Evolutionary conservation across 2,888 invertebrate species (phyloP), one percentile per base, ranked within the genome.

Genomic region (Synanthedon vespiformis): DNA sequence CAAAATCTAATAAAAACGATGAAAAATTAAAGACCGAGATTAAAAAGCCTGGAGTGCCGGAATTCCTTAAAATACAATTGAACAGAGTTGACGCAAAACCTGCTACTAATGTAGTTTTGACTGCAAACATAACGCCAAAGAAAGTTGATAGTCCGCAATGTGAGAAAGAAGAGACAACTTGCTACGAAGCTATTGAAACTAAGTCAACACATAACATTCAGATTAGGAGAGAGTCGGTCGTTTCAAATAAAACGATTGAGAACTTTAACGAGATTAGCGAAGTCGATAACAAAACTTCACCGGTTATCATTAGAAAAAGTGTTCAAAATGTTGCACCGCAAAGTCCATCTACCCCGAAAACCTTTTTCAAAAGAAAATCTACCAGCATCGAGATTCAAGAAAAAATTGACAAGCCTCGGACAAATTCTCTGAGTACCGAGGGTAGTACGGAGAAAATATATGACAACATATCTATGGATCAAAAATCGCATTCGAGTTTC

Each of bases 41-140:
- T 41, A 61, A 63, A 1, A 82, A 80, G 54, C 61, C 73, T 1
- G 77, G 79, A 48, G 82, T 92, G 12, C 92, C 93, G 0, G 92
- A 93, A 70, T 92, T 93, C 68, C 77, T 93, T 57, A 91, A 91
- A 64, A 91, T 92, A 54, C 92, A 93, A 70, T 66, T 93, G 49
- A 92, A 93, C 67, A 91, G 91, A 68, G 91, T 93, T 5, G 93
- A 93, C 62, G 80, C 87, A 10, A 89, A 89, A 61, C 89, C 91
- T 0, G 68, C 88, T 10, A 89, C 89, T 40, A 91, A 92, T 65
- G 87, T 93, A 40, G 91, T 93, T 51, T 77, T 92, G 58, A 89
- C 92, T 22, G 91, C 91, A 56, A 90, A 89, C 60, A 73, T 87
- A 61, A 88, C 84, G 60, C 86, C 88, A 69, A 88, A 87, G 77